These are phyloP conservation scores for Trematomus bernacchii DNA, from an alignment of 2,797 vertebrate genomes.

Conservation along the genomic window DNA sequence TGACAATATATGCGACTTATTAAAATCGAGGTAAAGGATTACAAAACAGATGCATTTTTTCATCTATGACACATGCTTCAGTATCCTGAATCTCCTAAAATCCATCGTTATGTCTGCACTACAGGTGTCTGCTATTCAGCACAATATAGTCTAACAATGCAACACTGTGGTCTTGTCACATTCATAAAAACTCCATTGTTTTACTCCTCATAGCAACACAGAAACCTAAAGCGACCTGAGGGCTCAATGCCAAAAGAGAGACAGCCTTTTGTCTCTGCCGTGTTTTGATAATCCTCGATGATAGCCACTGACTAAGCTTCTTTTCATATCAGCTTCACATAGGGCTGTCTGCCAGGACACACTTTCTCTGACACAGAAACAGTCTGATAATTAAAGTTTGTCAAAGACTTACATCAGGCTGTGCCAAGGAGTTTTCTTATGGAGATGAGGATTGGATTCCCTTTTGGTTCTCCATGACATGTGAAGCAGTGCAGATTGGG, in stretches of 20 bases:
- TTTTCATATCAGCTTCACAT: constrained; percentile 66
- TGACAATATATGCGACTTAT: not conserved
- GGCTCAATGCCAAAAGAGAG: constrained; percentile 61
- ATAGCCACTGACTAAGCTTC: constrained; percentile 70
- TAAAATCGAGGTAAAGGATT: not conserved
- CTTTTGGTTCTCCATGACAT: constrained; percentile 15
- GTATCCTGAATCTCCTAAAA: not conserved
- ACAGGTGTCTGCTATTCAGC: not conserved
- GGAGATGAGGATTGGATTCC: constrained; percentile 14
- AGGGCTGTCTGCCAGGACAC: constrained; percentile 59
- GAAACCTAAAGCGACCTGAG: constrained; percentile 55
- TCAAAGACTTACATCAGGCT: constrained; percentile 32
- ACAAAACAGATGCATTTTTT: not conserved
- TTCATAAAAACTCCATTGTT: constrained; percentile 58
- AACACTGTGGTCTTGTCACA: constrained; percentile 26
- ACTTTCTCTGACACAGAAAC: constrained; percentile 52
- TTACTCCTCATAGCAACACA: constrained; percentile 31
- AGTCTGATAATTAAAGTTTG: constrained; percentile 50
- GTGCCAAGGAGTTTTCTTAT: constrained; percentile 12
- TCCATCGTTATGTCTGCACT: not conserved
- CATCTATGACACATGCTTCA: not conserved
- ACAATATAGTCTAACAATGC: not conserved
- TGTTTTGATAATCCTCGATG: constrained; percentile 77
- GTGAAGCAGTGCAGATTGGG: constrained; percentile 5
- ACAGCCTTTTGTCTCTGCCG: constrained; percentile 67